Conservation (phyloP, 1,140 invertebrate species). For the Sinonovacula constricta region DNA sequence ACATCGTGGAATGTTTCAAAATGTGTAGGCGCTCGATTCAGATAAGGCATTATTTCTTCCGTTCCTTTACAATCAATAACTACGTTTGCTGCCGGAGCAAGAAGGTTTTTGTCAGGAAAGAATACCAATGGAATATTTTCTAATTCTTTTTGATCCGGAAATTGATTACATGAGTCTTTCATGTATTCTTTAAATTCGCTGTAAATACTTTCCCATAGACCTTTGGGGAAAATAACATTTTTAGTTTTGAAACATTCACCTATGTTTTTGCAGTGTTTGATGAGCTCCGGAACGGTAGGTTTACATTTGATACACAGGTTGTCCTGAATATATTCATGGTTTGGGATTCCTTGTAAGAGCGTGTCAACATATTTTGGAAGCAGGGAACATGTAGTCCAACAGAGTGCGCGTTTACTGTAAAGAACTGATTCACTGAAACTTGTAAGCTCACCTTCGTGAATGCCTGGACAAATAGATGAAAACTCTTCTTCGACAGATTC, state of each 20-base stretch:
- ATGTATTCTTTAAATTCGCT: neutral
- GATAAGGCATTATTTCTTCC: neutral
- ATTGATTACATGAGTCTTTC: neutral
- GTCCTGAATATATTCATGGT: neutral
- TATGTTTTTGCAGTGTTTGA: neutral
- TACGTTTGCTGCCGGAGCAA: neutral
- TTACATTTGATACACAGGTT: neutral
- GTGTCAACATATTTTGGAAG: neutral
- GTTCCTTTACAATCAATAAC: neutral
- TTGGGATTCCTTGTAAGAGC: neutral
- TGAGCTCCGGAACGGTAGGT: neutral
- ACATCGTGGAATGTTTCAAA: neutral
- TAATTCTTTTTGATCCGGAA: neutral
- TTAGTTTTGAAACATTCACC: neutral
- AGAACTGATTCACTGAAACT: neutral
- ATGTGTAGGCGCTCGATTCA: neutral
- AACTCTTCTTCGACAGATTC: neutral
- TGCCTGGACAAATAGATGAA: neutral
- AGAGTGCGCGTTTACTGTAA: neutral
- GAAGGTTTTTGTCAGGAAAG: neutral
- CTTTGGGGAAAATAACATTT: no score
- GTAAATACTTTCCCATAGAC: neutral
- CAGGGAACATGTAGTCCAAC: conserved; percentile 7
- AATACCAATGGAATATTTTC: neutral
- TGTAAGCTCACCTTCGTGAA: neutral